Evolutionary conservation across 2,113 vertebrate genomes (phyloP).

Genomic region (Pampusana beccarii): DNA sequence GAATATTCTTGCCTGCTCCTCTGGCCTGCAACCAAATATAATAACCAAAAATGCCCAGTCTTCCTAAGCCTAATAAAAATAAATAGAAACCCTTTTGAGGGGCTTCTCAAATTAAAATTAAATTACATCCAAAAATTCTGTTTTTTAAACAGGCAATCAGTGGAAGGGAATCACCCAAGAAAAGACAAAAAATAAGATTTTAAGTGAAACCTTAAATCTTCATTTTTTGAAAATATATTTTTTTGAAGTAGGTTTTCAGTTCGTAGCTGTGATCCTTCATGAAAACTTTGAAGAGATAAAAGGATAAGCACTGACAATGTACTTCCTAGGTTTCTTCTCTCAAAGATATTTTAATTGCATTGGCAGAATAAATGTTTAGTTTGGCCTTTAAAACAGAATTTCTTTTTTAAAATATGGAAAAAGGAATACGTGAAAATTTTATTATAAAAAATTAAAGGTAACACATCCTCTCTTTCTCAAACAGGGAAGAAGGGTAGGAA

Average conservation of each 20-base stretch:
- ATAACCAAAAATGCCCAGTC: neutral
- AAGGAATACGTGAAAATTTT: neutral
- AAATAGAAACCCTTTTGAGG: neutral
- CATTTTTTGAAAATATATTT: neutral
- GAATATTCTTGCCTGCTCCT: neutral
- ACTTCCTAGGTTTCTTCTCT: neutral
- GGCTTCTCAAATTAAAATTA: neutral
- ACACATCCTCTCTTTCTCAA: neutral
- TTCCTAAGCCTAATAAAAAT: neutral
- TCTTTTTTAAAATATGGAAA: neutral
- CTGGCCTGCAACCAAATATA: neutral
- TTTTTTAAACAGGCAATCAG: neutral
- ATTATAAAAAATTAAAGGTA: neutral
- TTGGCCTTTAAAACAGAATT: neutral
- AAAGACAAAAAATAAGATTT: neutral
- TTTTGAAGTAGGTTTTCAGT: neutral
- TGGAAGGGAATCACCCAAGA: neutral
- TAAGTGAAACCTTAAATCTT: neutral
- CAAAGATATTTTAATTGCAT: neutral
- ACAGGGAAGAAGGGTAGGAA: neutral
- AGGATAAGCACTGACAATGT: neutral
- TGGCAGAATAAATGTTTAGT: neutral
- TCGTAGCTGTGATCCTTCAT: neutral
- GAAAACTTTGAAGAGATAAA: neutral
- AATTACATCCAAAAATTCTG: neutral